These are phyloP conservation scores for Heterodera schachtii DNA, from an alignment of 1,140 invertebrate genomes.

Conservation along the genomic window DNA sequence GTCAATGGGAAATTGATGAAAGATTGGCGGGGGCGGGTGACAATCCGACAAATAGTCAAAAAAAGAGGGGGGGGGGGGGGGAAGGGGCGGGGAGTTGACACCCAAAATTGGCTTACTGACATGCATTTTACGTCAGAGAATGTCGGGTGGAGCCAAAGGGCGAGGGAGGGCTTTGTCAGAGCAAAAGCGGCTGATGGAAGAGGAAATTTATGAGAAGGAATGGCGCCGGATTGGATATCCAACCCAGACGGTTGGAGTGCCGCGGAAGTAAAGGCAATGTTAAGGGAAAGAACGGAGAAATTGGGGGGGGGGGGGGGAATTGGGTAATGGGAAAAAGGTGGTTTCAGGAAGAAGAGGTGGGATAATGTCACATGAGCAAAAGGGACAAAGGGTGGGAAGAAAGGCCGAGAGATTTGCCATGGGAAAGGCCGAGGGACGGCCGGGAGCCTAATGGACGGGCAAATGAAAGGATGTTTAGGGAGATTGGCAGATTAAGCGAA, in stretches of 20 bases:
- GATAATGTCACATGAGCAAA: neutral
- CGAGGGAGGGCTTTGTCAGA: neutral
- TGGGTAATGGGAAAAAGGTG: neutral
- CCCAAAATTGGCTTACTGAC: neutral
- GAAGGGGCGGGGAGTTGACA: neutral
- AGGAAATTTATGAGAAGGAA: neutral
- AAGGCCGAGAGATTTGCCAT: neutral
- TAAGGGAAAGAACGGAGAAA: too few relatives aligned
- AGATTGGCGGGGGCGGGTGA: neutral
- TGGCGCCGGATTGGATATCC: neutral
- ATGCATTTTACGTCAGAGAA: conserved; percentile 1
- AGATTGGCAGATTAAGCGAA: neutral
- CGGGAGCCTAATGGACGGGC: neutral
- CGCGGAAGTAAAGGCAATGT: too few relatives aligned
- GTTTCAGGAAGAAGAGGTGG: neutral
- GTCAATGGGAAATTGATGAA: conserved; percentile 1
- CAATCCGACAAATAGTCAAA: neutral
- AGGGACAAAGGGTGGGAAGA: neutral
- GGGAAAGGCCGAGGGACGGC: neutral
- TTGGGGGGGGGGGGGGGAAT: neutral
- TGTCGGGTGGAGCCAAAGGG: neutral
- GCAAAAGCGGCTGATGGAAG: neutral
- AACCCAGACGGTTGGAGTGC: neutral
- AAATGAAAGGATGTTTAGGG: neutral
- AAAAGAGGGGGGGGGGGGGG: neutral